phyloP scores from a whole-genome alignment of 2,113 vertebrate species.

The Marcusenius ussheri region DNA sequence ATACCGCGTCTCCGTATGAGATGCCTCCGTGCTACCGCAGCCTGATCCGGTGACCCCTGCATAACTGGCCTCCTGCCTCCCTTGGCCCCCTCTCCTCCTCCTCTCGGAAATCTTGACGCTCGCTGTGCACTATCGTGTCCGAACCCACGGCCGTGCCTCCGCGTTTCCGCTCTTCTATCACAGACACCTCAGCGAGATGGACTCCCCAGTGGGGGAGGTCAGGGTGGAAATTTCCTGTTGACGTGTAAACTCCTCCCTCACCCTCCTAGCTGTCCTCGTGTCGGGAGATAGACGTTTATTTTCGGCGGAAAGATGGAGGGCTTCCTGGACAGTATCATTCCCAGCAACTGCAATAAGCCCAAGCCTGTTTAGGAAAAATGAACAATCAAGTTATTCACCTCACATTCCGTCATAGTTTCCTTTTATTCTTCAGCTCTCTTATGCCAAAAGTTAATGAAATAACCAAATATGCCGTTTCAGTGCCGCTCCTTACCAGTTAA shows the following conservation, averaged over 20 bases:
- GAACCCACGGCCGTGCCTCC: neutral
- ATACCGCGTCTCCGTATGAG: neutral
- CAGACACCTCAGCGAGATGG: neutral
- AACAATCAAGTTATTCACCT: neutral
- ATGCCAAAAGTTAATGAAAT: neutral
- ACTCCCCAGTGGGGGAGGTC: neutral
- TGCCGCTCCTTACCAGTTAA: neutral
- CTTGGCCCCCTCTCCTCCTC: neutral
- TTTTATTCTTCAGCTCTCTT: neutral
- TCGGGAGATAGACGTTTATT: conserved; percentile 13
- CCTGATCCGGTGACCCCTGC: neutral
- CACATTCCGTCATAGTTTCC: neutral
- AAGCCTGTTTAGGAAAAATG: neutral
- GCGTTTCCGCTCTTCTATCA: conserved; percentile 1
- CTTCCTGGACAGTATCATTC: neutral
- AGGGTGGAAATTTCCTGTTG: conserved; percentile 9
- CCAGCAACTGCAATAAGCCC: neutral
- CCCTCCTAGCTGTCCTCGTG: neutral
- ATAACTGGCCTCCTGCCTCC: neutral
- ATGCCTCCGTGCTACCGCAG: neutral
- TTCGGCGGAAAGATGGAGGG: neutral
- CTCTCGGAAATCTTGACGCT: neutral
- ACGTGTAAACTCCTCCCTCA: neutral
- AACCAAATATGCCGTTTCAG: neutral
- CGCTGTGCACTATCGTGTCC: neutral